Conservation (phyloP, 2,113 vertebrate genomes). For the Elachura formosa region DNA sequence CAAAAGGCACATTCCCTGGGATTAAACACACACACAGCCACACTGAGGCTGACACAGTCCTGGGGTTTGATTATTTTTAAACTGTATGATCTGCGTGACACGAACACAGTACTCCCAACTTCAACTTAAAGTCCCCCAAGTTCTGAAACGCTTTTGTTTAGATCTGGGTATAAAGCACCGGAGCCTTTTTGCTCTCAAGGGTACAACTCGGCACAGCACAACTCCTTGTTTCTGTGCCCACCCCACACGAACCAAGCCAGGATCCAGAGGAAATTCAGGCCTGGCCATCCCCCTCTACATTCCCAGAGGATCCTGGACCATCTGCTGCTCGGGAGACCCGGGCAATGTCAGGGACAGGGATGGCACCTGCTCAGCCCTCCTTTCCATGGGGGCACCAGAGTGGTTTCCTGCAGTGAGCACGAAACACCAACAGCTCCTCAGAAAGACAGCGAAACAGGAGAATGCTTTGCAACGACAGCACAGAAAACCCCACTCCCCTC, state of each 20-base stretch:
- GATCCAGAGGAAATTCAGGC: not conserved
- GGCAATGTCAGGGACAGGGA: not conserved
- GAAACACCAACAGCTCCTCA: not conserved
- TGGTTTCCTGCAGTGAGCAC: not conserved
- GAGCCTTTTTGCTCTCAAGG: not conserved
- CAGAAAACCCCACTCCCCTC: not conserved
- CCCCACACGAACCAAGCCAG: rapidly evolving
- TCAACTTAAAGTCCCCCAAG: not conserved
- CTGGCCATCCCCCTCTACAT: not conserved
- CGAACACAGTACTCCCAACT: not conserved
- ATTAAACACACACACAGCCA: not conserved
- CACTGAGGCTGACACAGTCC: not conserved
- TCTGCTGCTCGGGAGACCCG: not conserved
- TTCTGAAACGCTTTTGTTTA: not conserved
- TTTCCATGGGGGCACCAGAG: not conserved
- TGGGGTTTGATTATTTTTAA: not conserved
- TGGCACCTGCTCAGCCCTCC: not conserved
- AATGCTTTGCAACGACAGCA: not conserved
- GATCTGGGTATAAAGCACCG: not conserved
- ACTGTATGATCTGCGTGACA: not conserved
- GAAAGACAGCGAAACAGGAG: not conserved
- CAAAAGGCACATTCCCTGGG: not conserved
- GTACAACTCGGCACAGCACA: not conserved
- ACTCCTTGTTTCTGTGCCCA: not conserved
- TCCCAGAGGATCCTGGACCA: not conserved